Evolutionary conservation across 2,113 vertebrate species (phyloP), one percentile per base, ranked within the genome.

Genomic region (Balaenoptera acutorostrata): DNA sequence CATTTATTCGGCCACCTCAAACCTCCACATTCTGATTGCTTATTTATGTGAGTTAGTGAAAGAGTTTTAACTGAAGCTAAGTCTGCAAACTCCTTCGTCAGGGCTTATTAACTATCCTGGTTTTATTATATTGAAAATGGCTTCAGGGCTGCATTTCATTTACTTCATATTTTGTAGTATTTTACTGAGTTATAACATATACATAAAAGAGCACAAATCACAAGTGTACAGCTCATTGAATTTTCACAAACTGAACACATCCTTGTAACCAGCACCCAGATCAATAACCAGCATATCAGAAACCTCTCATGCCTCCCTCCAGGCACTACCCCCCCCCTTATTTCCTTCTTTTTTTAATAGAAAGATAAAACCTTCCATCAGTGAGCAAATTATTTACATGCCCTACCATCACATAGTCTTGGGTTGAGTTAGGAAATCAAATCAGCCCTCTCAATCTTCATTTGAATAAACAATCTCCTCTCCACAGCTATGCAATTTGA

Each of bases 381-480:
- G 8, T 72, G n/a, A 85, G 36, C 23, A 78, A 93, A 74, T 77
- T 88, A 81, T 96, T 97, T 96, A 77, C 86, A 97, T 97, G 59
- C 33, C 23, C 10, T 72, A 84, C 63, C 44, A 63, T 93, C 68
- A 75, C 44, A 88, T 33, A 81, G 55, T 80, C 88, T 85, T 88
- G 14, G 10, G n/a, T 89, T 77, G 63, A 83, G 84, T 93, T 77
- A 94, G 46, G 29, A 95, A 97, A 96, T 91, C 82, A 83, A 97
- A 97, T 92, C 59, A 94, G 33, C 13, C 36, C 20, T 95, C 89
- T 96, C 66, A 69, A 10, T 85, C 80, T 88, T 93, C 74, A 44
- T 88, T 89, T 81, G 36, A 95, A 94, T 93, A 81, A 94, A 72
- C 52, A 90, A 91, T 71, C 25, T 81, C 23, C 86, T 95, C 23